Conservation (phyloP, 2,888 invertebrate species). For the Taphrorychus bicolor region DNA sequence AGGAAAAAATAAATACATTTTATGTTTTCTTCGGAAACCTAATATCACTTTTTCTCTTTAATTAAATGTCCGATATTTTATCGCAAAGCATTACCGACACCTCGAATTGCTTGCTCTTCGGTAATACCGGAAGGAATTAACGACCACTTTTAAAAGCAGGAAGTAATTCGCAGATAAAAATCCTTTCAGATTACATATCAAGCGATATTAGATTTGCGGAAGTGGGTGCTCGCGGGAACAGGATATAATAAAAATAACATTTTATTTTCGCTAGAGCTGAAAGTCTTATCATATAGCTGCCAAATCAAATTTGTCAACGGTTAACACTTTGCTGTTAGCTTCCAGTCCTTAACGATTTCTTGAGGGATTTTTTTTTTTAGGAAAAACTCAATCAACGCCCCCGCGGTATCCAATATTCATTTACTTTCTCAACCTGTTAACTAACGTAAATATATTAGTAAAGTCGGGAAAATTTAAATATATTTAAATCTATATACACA, state of each 20-base stretch:
- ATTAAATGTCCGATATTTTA: conserved; percentile 2
- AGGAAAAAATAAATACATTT: not conserved
- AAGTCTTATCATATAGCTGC: not conserved
- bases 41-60: not conserved
- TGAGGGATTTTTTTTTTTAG: not conserved
- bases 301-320: not conserved
- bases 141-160: not conserved
- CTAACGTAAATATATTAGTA: not conserved
- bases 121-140: not conserved
- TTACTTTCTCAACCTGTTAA: not conserved
- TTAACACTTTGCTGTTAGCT: not conserved
- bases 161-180: not conserved
- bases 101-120: conserved; percentile 3
- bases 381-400: not conserved
- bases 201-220: not conserved
- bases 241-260: not conserved
- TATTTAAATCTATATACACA: not conserved
- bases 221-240: not conserved
- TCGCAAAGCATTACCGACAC: not conserved
- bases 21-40: not conserved
- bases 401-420: not conserved
- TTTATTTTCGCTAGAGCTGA: not conserved
- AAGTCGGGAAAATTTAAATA: not conserved
- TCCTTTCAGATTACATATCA: not conserved
- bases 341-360: not conserved